Evolutionary conservation across 2,113 vertebrate species (phyloP), one percentile per base, ranked within the genome.

Genomic region (Nannospalax galili): DNA sequence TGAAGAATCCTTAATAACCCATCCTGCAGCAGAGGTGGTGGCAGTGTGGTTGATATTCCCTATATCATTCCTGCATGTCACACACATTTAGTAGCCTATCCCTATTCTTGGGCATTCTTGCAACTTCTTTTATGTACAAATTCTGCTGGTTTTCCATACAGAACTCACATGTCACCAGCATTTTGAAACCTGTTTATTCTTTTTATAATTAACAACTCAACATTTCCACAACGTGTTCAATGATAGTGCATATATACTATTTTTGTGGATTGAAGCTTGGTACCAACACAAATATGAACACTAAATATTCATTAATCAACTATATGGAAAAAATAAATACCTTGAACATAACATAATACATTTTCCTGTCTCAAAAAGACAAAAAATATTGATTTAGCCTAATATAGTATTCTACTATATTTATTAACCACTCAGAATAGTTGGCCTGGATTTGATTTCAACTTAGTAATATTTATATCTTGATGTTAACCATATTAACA

Each of bases 371-470:
- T n/a, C n/a, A n/a, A n/a, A n/a, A n/a, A n/a, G n/a, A n/a, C n/a
- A n/a, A 90, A 79, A 92, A 77, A 30, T 58, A 5, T 62, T 91
- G 17, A 60, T 15, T 84, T 80, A 78, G 42, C 22, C 85, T 5
- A 85, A 81, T 93, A 0, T 4, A 74, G 3, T 87, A 16, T n/a
- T 77, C 14, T 10, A 82, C 3, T 40, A 22, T 81, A 84, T 67
- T 87, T 79, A 77, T 67, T 95, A 90, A 69, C 1, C 75, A 3
- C 9, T 94, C 42, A 92, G 60, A 89, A 70, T 74, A 90, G 85
- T 8, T 92, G 3, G 0, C 7, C 7, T 86, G 12, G 17, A 35
- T 62, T 10, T 78, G 14, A 85, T n/a, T 37, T 69, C 14, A 81
- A 0, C 7, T 84, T 77, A 60, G 2, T 84, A 73, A 45, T 35